Evolutionary conservation across 2,797 vertebrate species (phyloP).

Genomic region (Columba guinea): DNA sequence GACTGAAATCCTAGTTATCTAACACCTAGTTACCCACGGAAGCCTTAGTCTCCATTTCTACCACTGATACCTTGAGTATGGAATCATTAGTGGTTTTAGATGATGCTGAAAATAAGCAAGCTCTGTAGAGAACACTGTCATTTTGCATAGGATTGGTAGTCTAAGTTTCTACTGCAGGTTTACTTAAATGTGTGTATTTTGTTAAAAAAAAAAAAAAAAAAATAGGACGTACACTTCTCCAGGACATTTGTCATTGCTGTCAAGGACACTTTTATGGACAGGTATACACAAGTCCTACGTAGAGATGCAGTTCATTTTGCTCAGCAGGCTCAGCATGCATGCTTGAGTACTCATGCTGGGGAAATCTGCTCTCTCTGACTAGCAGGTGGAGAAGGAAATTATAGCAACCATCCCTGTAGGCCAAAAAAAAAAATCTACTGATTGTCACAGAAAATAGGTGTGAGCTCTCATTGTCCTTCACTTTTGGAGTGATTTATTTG

Average conservation of each 20-base stretch:
- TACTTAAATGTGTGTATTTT: not conserved
- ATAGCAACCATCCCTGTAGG: not conserved
- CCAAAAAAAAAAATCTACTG: not conserved
- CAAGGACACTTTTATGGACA: not conserved
- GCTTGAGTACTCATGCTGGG: conserved; percentile 41
- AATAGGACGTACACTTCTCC: not conserved
- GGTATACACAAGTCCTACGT: not conserved
- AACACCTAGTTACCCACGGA: not conserved
- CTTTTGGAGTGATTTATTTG: not conserved
- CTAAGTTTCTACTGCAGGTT: not conserved
- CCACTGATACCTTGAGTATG: not conserved
- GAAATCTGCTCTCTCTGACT: conserved; percentile 52
- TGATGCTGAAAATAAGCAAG: not conserved
- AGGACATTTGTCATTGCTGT: conserved; percentile 16
- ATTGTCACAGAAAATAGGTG: not conserved
- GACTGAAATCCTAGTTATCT: not conserved
- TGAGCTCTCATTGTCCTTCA: conserved; percentile 3
- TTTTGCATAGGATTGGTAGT: not conserved
- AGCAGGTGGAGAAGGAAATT: conserved; percentile 56
- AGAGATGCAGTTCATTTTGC: conserved; percentile 11
- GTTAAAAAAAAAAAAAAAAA: not conserved
- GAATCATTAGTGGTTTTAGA: not conserved
- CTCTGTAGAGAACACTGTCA: not conserved
- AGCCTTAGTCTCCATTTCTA: not conserved
- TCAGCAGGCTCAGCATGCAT: conserved; percentile 8